phyloP scores from a whole-genome alignment of 2,113 vertebrate species.

The Haplochromis vanheusdeni region DNA sequence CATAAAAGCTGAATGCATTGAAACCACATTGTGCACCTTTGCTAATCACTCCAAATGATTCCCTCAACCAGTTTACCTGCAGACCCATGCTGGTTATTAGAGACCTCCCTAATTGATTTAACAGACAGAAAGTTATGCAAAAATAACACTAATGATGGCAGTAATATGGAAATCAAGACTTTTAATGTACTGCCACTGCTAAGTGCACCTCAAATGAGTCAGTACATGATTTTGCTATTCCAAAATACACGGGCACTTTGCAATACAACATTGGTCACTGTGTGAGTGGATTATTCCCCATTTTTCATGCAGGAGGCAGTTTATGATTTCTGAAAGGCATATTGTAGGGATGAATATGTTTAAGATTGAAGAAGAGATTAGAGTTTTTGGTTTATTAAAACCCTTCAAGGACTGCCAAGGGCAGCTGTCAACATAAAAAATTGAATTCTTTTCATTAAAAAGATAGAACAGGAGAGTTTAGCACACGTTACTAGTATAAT shows the following conservation, averaged over 20 bases:
- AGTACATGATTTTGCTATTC: not conserved
- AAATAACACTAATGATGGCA: slow-evolving; percentile 2
- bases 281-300: not conserved
- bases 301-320: not conserved
- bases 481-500: not conserved
- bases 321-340: not conserved
- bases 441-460: not conserved
- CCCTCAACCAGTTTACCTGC: slow-evolving; percentile 4
- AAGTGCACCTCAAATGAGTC: not conserved
- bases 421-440: not conserved
- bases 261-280: not conserved
- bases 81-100: slow-evolving; percentile 10
- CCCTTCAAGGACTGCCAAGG: not conserved
- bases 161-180: slow-evolving; percentile 4
- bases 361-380: not conserved
- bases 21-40: not conserved
- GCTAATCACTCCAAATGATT: slow-evolving; percentile 19
- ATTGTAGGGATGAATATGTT: not conserved
- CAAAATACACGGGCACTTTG: not conserved
- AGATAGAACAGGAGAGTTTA: not conserved
- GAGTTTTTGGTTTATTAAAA: not conserved
- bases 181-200: not conserved
- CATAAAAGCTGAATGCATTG: not conserved
- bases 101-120: slow-evolving; percentile 25
- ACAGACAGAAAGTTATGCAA: slow-evolving; percentile 9